Base-by-base conservation (phyloP, 2,888 invertebrate genomes). In the Rhamphomyia laevipes region DNA sequence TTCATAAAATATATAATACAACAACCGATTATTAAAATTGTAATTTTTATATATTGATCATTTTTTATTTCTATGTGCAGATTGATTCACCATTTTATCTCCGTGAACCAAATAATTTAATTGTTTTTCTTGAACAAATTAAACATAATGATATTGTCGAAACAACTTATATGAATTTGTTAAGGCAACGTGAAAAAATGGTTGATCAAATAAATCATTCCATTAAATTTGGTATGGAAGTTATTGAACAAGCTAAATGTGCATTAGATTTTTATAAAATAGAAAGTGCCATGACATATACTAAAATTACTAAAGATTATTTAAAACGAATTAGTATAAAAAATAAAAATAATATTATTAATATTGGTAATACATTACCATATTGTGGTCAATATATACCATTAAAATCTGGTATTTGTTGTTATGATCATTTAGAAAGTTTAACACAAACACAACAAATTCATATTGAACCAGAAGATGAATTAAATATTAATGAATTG, bases 1-100 rank as follows among this genome's bases (percentile, higher is more conserved):
- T 33, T 4, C 21, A 21, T 4, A 21, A 21, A 21, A 21, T 21
- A 6, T 21, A 21, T 21, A 21, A 46, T 43, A 31, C 42, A 43
- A 38, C 42, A 45, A 18, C 21, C 4, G 12, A 12, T 13, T 9
- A 27, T 9, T 27, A 9, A 12, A 45, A 2, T 4, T 18, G 16
- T 10, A 11, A 3, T 27, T 38, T 7, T 21, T 16, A 15, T 12
- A 18, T n/a, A 7, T 33, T 30, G 11, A n/a, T 7, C 37, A 23
- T 27, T 30, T 27, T 31, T n/a, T n/a, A 35, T 30, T 27, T 38
- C 43, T 46, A 4, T 52, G 48, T 53, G 3, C 33, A 61, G 59
- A 56, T 58, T 47, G 67, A 69, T 53, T 68, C 70, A 0, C 68
- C 68, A 1, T 70, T 68, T 50, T 64, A 64, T 45, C 57, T 70